Evolutionary conservation across 1,140 invertebrate genomes (phyloP).

Genomic region (Drosophila aff.): DNA sequence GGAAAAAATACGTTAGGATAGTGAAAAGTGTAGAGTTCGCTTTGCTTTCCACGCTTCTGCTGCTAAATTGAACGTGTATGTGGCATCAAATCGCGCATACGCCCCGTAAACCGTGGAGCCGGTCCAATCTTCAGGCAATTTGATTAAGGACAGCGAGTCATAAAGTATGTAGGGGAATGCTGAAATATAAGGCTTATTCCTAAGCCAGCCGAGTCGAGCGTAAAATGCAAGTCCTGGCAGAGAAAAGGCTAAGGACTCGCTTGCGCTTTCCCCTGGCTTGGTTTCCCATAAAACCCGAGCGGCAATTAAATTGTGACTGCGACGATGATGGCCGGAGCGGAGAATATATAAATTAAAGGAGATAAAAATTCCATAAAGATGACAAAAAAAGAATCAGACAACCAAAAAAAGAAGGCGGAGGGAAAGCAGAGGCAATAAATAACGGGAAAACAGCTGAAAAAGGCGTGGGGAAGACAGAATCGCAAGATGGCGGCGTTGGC

Average conservation of each 20-base stretch:
- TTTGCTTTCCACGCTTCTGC: constrained; percentile 31
- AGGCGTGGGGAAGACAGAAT: constrained; percentile 8
- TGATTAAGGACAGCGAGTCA: constrained; percentile 59
- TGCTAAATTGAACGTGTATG: constrained; percentile 52
- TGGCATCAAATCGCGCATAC: constrained; percentile 64
- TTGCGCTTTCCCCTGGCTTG: constrained; percentile 24
- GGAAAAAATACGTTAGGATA: neutral
- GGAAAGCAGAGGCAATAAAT: constrained; percentile 46
- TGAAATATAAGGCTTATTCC: constrained; percentile 50
- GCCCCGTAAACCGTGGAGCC: constrained; percentile 34
- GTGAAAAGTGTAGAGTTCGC: neutral
- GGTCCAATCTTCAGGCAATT: constrained; percentile 49
- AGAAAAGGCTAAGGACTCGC: constrained; percentile 14
- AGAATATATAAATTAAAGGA: constrained; percentile 60
- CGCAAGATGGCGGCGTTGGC: constrained; percentile 40
- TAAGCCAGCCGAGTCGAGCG: constrained; percentile 54
- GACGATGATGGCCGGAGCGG: constrained; percentile 44
- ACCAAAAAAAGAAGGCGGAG: constrained; percentile 10
- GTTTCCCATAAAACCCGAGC: constrained; percentile 40
- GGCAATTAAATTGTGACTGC: constrained; percentile 64
- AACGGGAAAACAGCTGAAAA: constrained; percentile 47
- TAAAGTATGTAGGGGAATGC: constrained; percentile 57
- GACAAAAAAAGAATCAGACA: constrained; percentile 28
- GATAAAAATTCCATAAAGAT: constrained; percentile 59
- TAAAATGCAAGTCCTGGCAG: constrained; percentile 18